phyloP scores from a whole-genome alignment of 2,797 vertebrate genomes.

The Characodon lateralis region DNA sequence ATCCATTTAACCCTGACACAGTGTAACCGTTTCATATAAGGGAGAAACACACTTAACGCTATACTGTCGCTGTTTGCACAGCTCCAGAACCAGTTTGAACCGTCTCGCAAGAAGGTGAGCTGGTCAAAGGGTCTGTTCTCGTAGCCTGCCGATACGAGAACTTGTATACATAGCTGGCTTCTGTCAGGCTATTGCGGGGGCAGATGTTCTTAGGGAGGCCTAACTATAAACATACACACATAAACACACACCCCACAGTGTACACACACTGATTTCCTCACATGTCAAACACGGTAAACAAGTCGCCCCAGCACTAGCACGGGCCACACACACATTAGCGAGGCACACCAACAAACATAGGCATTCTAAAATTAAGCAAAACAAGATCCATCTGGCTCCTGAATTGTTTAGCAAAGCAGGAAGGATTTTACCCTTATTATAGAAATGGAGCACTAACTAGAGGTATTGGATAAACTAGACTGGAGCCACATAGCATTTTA shows the following conservation, averaged over 20 bases:
- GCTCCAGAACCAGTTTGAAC: constrained; percentile 1
- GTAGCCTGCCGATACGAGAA: constrained; percentile 16
- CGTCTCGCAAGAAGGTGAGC: constrained; percentile 27
- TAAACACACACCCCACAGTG: constrained; percentile 73
- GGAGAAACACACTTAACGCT: constrained; percentile 42
- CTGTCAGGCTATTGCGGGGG: constrained; percentile 66
- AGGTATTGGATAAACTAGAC: constrained; percentile 63
- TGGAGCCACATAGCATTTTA: constrained; percentile 54
- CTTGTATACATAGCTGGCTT: constrained; percentile 71
- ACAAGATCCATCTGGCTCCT: constrained; percentile 73
- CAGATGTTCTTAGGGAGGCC: constrained; percentile 73
- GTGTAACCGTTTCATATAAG: constrained; percentile 51
- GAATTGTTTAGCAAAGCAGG: constrained; percentile 72
- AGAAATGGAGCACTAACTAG: constrained; percentile 56
- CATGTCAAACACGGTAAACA: constrained; percentile 78
- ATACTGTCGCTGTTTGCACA: constrained; percentile 38
- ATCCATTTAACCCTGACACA: constrained; percentile 48
- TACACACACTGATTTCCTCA: constrained; percentile 78
- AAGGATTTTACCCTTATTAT: constrained; percentile 71
- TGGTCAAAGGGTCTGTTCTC: constrained; percentile 22
- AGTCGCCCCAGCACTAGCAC: constrained; percentile 53
- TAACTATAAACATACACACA: constrained; percentile 69
- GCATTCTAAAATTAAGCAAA: constrained; percentile 74
- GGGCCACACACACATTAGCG: constrained; percentile 63
- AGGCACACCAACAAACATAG: constrained; percentile 56